Evolutionary conservation across 2,888 invertebrate species (phyloP).

Genomic region (Mythimna albipuncta): DNA sequence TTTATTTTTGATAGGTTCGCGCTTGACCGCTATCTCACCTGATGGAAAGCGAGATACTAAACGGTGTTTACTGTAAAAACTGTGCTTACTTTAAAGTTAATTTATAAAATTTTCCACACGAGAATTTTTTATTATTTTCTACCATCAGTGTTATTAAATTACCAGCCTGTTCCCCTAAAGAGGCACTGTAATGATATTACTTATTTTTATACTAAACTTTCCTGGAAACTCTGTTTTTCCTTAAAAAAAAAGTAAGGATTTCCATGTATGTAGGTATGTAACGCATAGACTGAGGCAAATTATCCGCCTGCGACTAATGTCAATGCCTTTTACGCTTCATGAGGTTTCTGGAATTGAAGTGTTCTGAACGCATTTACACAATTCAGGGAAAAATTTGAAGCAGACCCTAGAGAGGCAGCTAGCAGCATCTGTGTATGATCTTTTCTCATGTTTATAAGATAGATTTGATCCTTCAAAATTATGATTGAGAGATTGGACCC

Average conservation of each 20-base stretch:
- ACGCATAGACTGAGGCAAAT: conserved; percentile 8
- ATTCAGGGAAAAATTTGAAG: neutral
- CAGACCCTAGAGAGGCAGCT: neutral
- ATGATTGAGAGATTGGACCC: neutral
- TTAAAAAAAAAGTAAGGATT: neutral
- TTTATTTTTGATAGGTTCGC: too few relatives aligned
- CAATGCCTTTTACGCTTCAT: conserved; percentile 30
- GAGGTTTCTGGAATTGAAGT: conserved; percentile 38
- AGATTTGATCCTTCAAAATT: neutral
- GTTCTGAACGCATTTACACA: conserved; percentile 14
- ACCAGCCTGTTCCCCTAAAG: conserved; percentile 28
- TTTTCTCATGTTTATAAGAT: neutral
- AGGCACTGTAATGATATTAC: conserved; percentile 33
- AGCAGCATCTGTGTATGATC: neutral
- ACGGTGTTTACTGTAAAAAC: conserved; percentile 6
- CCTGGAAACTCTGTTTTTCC: neutral
- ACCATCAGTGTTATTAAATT: conserved; percentile 36
- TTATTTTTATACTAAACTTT: conserved; percentile 15
- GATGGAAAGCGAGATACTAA: neutral
- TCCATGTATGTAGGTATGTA: neutral
- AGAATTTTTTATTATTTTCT: conserved; percentile 17
- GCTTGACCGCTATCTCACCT: too few relatives aligned
- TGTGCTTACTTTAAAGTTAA: neutral
- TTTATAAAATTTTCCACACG: conserved; percentile 18
- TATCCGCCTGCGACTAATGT: conserved; percentile 36